These are phyloP conservation scores for Idaea biselata DNA, from an alignment of 2,888 invertebrate genomes.

Conservation along the genomic window DNA sequence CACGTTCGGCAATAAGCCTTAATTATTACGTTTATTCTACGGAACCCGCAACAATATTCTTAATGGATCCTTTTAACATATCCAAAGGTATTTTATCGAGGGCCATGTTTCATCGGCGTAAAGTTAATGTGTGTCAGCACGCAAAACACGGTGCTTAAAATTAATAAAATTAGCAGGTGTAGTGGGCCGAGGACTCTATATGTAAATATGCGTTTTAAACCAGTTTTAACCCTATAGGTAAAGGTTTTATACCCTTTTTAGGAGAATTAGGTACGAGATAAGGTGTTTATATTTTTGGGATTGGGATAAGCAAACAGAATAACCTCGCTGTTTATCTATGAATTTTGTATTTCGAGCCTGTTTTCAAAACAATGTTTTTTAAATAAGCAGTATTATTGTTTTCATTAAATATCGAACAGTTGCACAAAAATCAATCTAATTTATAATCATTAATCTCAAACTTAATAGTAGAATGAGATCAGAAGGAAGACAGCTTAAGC, in stretches of 20 bases:
- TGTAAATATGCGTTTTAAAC: constrained; percentile 34
- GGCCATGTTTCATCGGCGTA: constrained; percentile 63
- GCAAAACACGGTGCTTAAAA: constrained; percentile 73
- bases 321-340: neutral
- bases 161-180: constrained; percentile 70
- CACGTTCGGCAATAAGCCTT: no score
- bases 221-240: neutral
- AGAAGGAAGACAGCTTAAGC: no score
- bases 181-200: constrained; percentile 31
- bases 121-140: constrained; percentile 72
- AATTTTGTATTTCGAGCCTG: no score
- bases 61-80: constrained; percentile 17
- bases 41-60: constrained; percentile 20
- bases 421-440: no score
- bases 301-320: neutral
- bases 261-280: neutral
- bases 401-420: no score
- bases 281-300: neutral
- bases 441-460: no score
- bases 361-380: no score
- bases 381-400: no score
- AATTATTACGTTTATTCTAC: constrained; percentile 6
- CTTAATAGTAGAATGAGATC: no score
- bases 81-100: constrained; percentile 61
- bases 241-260: neutral